A percentile compares a stretch with the other conserved stretches of the same genome.
These are phyloP conservation scores for Apis mellifera DNA, from an alignment of 1,140 invertebrate species.

Conservation along the genomic window DNA sequence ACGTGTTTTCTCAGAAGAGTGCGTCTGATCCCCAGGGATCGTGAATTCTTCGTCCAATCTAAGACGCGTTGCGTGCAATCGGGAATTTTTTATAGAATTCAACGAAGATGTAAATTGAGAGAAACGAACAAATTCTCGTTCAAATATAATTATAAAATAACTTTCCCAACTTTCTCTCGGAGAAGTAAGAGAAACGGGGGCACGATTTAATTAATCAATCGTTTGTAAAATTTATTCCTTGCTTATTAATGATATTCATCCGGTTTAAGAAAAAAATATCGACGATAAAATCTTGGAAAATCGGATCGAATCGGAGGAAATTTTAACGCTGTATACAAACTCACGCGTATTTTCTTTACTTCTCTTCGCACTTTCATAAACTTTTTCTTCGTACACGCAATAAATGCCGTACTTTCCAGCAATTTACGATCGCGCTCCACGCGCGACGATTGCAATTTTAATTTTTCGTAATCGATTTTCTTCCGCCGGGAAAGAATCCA, in stretches of 20 bases:
- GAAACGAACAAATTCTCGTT: neutral
- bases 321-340: neutral
- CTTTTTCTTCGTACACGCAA: neutral
- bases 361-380: too few species aligned
- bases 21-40: too few species aligned
- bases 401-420: neutral
- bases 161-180: neutral
- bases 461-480: neutral
- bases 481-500: neutral
- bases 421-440: neutral
- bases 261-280: neutral
- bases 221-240: neutral
- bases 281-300: neutral
- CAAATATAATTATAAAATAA: neutral
- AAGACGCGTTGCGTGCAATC: too few species aligned
- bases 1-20: neutral
- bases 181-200: neutral
- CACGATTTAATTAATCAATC: conserved; percentile 10
- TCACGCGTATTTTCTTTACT: neutral
- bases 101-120: too few species aligned
- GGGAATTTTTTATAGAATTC: too few species aligned
- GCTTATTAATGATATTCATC: too few species aligned
- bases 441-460: neutral
- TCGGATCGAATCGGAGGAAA: neutral
- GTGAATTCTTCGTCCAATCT: neutral